Base-by-base conservation (phyloP, 2,797 vertebrate genomes). In the Ibycter americanus region DNA sequence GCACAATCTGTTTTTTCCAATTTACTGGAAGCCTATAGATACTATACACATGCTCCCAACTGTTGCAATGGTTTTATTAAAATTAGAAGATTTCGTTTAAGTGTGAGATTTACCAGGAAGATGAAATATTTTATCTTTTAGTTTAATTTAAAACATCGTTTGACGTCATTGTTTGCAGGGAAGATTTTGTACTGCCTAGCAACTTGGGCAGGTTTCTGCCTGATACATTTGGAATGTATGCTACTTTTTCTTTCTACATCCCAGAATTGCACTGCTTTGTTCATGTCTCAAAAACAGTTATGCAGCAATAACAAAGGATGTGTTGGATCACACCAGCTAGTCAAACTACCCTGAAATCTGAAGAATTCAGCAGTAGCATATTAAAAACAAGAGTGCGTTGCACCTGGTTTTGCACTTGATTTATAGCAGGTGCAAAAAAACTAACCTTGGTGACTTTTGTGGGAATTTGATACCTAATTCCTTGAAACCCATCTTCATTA, bases 141-240 rank as follows among this genome's bases (percentile, higher is more conserved):
- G 22, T 81, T 85, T 93, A 70, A 96, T 95, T 94, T 78, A 95
- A 90, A 93, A 59, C 31, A 58, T 70, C 13, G 36, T 51, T 97
- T 96, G 65, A 76, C 83, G 23, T 95, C 91, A 85, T 42, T 94
- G 89, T 94, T 94, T 90, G 52, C 83, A 55, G 90, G 67, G 87
- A 97, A 93, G 91, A 86, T 96, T 94, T 83, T 85, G 25, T 78
- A 91, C 55, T 96, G 61, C 95, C 87, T 93, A 93, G 89, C 47
- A 97, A 95, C 92, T 94, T 85, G 27, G 89, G 93, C 97, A 96
- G 96, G 97, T 98, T 97, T 89, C 83, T 83, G 76, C 93, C 81
- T 95, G 79, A 70, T 42, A 7, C 7, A 15, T 54, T 78, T 92
- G 72, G 76, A 94, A 84, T 42, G 61, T 70, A 63, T 81, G 67